Conservation (phyloP, 2,113 vertebrate species). For the Cranoglanis bouderius region DNA sequence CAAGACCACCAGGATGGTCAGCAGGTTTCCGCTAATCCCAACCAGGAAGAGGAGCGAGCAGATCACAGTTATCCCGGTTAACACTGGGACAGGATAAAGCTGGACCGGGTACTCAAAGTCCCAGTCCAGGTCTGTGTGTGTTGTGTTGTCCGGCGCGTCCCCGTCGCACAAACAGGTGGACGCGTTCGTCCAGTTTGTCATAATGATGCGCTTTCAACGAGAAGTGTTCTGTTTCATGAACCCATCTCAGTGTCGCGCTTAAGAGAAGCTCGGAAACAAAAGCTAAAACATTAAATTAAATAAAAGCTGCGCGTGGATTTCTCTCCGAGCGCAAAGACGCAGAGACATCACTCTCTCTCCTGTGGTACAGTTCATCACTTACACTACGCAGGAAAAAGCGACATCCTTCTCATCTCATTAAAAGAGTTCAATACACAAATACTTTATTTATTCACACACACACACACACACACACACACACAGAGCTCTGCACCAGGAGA, state of each 20-base stretch:
- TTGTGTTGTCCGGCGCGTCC: slow-evolving; percentile 57
- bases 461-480: not conserved
- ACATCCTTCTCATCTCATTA: not conserved
- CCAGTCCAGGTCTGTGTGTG: slow-evolving; percentile 38
- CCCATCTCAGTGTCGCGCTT: not conserved
- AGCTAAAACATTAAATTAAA: not conserved
- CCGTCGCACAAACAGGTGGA: slow-evolving; percentile 65
- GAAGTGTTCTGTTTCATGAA: not conserved
- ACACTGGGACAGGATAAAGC: slow-evolving; percentile 84
- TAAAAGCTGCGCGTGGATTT: not conserved
- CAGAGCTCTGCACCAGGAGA: not conserved
- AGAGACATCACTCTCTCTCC: not conserved
- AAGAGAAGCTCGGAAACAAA: too few species aligned
- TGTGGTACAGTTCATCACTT: not conserved
- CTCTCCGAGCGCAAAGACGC: not conserved
- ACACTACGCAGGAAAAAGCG: not conserved
- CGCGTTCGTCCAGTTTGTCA: slow-evolving; percentile 76
- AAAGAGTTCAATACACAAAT: not conserved
- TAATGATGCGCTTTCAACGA: slow-evolving; percentile 60
- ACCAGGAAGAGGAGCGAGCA: slow-evolving; percentile 86
- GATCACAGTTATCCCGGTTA: slow-evolving; percentile 82
- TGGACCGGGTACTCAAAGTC: slow-evolving; percentile 64
- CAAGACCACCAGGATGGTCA: slow-evolving; percentile 91
- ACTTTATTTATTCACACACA: not conserved
- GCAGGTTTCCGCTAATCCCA: slow-evolving; percentile 86